phyloP scores from a whole-genome alignment of 2,888 invertebrate genomes.

The Tetragonisca angustula region DNA sequence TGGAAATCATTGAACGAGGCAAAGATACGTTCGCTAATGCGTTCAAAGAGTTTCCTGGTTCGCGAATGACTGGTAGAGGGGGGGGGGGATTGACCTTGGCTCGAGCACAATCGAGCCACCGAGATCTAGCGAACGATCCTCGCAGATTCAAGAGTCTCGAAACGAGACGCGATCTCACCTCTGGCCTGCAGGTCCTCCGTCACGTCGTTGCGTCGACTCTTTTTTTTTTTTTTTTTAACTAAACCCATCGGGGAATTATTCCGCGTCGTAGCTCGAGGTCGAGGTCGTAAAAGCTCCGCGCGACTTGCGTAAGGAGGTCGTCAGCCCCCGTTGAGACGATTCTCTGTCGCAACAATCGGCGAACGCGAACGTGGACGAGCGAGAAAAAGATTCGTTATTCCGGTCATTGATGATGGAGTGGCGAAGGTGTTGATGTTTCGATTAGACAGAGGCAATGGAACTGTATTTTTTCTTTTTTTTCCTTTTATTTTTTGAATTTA shows the following conservation, averaged over 20 bases:
- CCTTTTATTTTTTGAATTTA: too few relatives aligned
- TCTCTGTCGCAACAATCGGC: background rate
- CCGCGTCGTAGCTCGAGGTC: conserved; percentile 60
- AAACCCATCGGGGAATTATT: conserved; percentile 46
- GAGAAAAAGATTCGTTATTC: conserved; percentile 17
- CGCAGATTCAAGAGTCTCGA: background rate
- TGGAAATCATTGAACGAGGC: background rate
- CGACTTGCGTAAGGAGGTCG: conserved; percentile 55
- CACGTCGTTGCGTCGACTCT: conserved; percentile 52
- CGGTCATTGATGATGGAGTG: conserved; percentile 11
- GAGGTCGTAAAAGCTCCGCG: conserved; percentile 54
- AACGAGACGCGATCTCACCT: conserved; percentile 38
- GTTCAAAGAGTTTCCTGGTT: background rate
- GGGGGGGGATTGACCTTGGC: background rate
- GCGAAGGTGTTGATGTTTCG: too few relatives aligned
- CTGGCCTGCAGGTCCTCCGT: conserved; percentile 49
- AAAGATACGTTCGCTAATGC: background rate
- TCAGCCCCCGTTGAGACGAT: conserved; percentile 37
- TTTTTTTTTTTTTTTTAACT: too few relatives aligned
- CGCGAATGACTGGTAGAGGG: background rate
- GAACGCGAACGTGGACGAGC: conserved; percentile 11
- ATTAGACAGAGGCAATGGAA: too few relatives aligned
- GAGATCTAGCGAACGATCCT: background rate
- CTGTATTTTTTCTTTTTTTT: too few relatives aligned
- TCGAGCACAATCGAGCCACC: background rate